Base-by-base conservation (phyloP, 2,797 vertebrate species). In the Meda fulgida region DNA sequence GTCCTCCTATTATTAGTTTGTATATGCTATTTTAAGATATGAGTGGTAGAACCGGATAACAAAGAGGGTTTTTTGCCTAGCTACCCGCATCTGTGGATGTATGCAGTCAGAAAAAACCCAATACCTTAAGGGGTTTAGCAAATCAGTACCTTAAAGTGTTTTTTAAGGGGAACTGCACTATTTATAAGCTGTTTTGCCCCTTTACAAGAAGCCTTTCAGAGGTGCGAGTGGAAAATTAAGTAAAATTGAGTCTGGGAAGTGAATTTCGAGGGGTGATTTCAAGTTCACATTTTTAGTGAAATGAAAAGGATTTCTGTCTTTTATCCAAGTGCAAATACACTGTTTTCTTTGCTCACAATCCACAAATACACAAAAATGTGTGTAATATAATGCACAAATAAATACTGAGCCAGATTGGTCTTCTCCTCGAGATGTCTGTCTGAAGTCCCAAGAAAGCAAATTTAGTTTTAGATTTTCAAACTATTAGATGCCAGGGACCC, bases 1-100 rank as follows among this genome's bases (percentile, higher is more conserved):
- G 46, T 31, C 34, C n/a, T 58, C 46, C 73, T 69, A 29, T 36
- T 83, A 14, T 84, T 77, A 55, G 36, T 4, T 73, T 73, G 48
- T 38, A 63, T 1, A 7, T 48, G 38, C 40, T 21, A 38, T 66
- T 51, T 53, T 75, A 31, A 53, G 13, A 18, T 48, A 40, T 16
- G 38, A 75, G 13, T 63, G 29, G 26, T 48, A 72, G 29, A 60
- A 51, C 21, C 7, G 1, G 21, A 63, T 75, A 83, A 48, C 34
- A 75, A 72, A 21, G 48, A 36, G 19, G 11, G 53, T 51, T 53
- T 71, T 31, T 29, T 58, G n/a, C 29, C 5, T 31, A 8, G 36
- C 51, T 29, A 10, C 5, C 53, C 7, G 48, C 21, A 36, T 82
- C 29, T 73, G 36, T 72, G n/a, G 31, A 71, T 71, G n/a, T 58